Base-by-base conservation (phyloP, 2,797 vertebrate species). In the Argentina silus region DNA sequence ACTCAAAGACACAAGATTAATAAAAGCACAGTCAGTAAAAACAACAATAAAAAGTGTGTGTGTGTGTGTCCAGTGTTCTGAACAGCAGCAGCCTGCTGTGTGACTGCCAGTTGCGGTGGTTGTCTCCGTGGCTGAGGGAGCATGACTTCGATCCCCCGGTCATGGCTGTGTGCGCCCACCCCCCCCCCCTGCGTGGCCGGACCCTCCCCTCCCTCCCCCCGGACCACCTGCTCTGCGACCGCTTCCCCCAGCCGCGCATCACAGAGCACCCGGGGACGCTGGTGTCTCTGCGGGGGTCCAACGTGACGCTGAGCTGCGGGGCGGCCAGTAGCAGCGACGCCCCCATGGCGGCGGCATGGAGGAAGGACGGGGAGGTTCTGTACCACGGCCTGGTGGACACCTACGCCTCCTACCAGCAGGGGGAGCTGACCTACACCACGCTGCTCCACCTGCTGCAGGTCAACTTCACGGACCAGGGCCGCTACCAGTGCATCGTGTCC, bases 281-380 rank as follows among this genome's bases (percentile, higher is more conserved):
- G 42, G 95, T 96, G 42, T 97, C 95, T 2, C 91, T 99, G 86
- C 95, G 95, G 81, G 96, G 95, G 61, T 95, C 95, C 88, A 98
- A 99, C 80, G 93, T 98, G 88, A 98, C 94, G 79, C 95, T 99
- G 60, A 93, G 95, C 60, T 99, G 98, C 84, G 93, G 97, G 0
- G 98, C 97, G 1, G 96, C 96, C 74, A 99, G 98, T 88, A 98
- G 97, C 91, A 99, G 98, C 11, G 97, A 98, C 82, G 97, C 97
- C 1, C 96, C 96, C 0, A 98, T 99, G 97, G 95, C 93, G 67
- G 97, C 97, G 14, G 95, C 97, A 0, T 99, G 98, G 97, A 95
- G 97, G 79, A 99, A 99, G 83, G 97, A 99, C 73, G 98, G 97
- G 2, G 97, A 99, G 81, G 89, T 96, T 12, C 89, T 99, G 63